phyloP scores from a whole-genome alignment of 2,888 invertebrate genomes.

The Lampropteryx suffumata region DNA sequence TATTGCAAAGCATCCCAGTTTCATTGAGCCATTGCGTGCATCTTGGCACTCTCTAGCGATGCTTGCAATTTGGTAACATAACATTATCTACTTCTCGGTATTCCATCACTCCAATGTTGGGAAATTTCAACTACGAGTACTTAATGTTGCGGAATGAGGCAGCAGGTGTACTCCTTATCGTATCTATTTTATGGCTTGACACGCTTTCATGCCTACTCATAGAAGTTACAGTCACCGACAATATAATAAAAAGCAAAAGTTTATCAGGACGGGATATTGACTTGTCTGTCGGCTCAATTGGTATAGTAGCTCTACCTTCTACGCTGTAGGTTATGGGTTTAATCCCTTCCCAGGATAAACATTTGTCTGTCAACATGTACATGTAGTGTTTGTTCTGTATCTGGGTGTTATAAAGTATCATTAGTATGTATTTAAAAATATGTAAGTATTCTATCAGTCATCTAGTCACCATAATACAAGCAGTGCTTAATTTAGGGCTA shows the following conservation, averaged over 20 bases:
- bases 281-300: no score
- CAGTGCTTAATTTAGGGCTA: no score
- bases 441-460: no score
- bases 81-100: conserved; percentile 51
- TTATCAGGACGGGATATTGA: no score
- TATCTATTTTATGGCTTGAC: conserved; percentile 13
- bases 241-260: not conserved
- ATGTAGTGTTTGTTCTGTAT: no score
- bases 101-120: conserved; percentile 49
- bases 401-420: no score
- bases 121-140: conserved; percentile 51
- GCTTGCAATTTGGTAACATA: conserved; percentile 57
- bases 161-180: conserved; percentile 13
- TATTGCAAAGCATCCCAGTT: conserved; percentile 27
- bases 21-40: conserved; percentile 52
- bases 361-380: no score
- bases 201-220: not conserved
- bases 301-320: no score
- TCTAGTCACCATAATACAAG: no score
- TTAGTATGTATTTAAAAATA: no score
- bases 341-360: no score
- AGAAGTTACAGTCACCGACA: not conserved
- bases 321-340: no score
- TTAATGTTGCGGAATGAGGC: conserved; percentile 34
- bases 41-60: conserved; percentile 49